These are phyloP conservation scores for Cryptus viduatorius DNA, from an alignment of 2,888 invertebrate genomes.

Conservation along the genomic window DNA sequence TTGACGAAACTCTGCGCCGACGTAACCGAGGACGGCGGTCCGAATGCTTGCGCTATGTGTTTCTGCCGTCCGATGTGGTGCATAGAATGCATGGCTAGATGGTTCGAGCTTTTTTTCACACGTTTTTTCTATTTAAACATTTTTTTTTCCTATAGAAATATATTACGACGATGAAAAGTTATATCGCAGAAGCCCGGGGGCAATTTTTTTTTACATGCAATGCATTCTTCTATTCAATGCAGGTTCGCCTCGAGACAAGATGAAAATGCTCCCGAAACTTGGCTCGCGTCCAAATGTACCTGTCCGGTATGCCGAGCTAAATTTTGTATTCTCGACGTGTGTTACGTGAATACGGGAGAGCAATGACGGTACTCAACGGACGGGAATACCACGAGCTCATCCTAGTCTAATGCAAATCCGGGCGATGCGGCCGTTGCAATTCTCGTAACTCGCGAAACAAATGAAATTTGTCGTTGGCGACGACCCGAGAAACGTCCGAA, in stretches of 20 bases:
- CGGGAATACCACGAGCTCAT: slow-evolving; percentile 17
- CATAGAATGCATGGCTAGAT: slow-evolving; percentile 92
- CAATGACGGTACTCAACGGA: slow-evolving; percentile 49
- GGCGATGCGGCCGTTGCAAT: slow-evolving; percentile 36
- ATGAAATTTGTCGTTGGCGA: background rate
- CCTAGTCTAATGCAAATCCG: slow-evolving; percentile 44
- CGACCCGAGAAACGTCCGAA: background rate
- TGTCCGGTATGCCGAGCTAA: slow-evolving; percentile 95
- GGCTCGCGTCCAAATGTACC: slow-evolving; percentile 93
- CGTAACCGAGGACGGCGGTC: slow-evolving; percentile 83
- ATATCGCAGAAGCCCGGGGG: slow-evolving; percentile 9
- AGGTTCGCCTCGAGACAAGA: slow-evolving; percentile 94
- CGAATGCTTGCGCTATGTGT: slow-evolving; percentile 86
- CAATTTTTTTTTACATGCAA: slow-evolving; percentile 34
- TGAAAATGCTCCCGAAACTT: slow-evolving; percentile 89
- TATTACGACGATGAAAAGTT: slow-evolving; percentile 1
- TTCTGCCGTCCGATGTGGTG: slow-evolving; percentile 97
- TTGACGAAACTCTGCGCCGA: slow-evolving; percentile 89
- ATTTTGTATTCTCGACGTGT: slow-evolving; percentile 94
- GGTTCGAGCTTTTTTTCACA: slow-evolving; percentile 85
- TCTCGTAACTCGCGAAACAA: slow-evolving; percentile 43
- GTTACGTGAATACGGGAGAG: slow-evolving; percentile 71
- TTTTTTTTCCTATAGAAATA: background rate
- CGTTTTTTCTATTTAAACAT: background rate
- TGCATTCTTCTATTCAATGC: slow-evolving; percentile 51